Evolutionary conservation across 2,113 vertebrate species (phyloP), one percentile per base, ranked within the genome.

Genomic region (Tringa solitaria): DNA sequence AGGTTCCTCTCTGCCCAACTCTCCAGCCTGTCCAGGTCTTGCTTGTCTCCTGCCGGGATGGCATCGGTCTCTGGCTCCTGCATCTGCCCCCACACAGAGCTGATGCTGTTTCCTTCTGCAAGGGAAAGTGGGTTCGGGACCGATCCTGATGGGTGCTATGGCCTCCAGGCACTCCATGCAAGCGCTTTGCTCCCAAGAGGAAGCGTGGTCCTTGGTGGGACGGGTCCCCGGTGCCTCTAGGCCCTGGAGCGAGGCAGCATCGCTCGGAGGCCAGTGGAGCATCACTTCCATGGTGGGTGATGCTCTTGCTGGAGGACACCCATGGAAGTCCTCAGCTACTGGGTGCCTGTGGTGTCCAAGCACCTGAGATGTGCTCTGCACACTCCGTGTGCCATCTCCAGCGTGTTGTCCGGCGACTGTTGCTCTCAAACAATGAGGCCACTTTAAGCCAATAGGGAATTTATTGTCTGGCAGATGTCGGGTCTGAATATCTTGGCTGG

Each of bases 351-450:
- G 4, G 33, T 69, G 45, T 64, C 63, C 23, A 14, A 12, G 30
- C 33, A 46, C 69, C 74, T 41, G n/a, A 41, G 60, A 39, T 30
- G 35, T 39, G 68, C 59, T 73, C 37, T 53, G 14, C 15, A 16
- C 37, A 13, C 45, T 28, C 60, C 11, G 1, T 14, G 10, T 59
- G 69, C 74, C 14, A 10, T 39, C 53, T 79, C 32, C 70, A 22
- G 0, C 8, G 41, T 6, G 24, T 56, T 24, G 27, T 35, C 61
- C 13, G 50, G 53, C 10, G 6, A 57, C 37, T 0, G 0, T 28
- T 0, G 0, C 81, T 74, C 48, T 33, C 14, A 12, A 35, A 43
- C 48, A 30, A n/a, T 1, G 6, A 79, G 53, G 8, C 78, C 30
- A 32, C 51, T 77, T 35, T 86, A 67, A 86, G 50, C 26, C 53